phyloP scores from a whole-genome alignment of 35 echinoderm and acorn worm genomes.

The Eucidaris tribuloides region DNA sequence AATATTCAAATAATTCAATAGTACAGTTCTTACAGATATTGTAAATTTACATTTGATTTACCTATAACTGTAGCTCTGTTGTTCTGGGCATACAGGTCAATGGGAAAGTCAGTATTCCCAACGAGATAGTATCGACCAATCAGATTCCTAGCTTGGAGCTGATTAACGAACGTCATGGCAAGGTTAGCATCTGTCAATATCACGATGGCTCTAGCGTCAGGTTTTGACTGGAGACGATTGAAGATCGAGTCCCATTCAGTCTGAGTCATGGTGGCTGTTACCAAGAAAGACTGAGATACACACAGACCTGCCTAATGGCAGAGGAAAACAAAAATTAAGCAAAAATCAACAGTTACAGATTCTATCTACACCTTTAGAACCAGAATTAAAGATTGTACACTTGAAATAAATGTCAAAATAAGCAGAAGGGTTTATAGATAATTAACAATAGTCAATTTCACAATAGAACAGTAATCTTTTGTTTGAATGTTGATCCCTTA shows the following conservation, averaged over 20 bases:
- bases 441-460: too few species aligned
- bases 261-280: neutral
- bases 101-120: slow-evolving; percentile 8
- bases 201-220: slow-evolving; percentile 61
- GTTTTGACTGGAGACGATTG: slow-evolving; percentile 6
- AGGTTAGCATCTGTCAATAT: slow-evolving; percentile 16
- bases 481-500: too few species aligned
- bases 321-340: neutral
- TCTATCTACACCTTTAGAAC: too few species aligned
- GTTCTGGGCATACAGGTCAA: neutral
- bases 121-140: slow-evolving; percentile 62
- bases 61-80: too few species aligned
- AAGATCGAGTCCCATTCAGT: slow-evolving; percentile 47
- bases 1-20: too few species aligned
- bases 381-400: too few species aligned
- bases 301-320: slow-evolving; percentile 60
- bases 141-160: slow-evolving; percentile 27
- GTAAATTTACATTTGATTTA: too few species aligned
- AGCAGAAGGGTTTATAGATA: too few species aligned
- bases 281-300: slow-evolving; percentile 38
- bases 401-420: too few species aligned
- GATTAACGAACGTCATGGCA: slow-evolving; percentile 29
- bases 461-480: too few species aligned
- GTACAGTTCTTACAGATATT: too few species aligned
- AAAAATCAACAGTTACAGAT: neutral